phyloP scores from a whole-genome alignment of 2,113 vertebrate species.

The Strix aluco region DNA sequence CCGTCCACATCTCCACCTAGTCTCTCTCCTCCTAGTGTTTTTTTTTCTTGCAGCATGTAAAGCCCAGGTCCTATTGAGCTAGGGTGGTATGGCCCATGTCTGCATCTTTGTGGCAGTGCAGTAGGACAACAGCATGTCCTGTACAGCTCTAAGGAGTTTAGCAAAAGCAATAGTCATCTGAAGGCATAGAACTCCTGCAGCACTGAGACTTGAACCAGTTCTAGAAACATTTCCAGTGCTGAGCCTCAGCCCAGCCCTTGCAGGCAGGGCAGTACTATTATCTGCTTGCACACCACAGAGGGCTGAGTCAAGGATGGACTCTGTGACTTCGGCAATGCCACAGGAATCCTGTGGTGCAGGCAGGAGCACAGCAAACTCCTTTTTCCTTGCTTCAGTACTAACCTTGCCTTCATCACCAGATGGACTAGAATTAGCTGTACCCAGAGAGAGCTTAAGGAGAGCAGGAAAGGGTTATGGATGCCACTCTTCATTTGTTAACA shows the following conservation, averaged over 20 bases:
- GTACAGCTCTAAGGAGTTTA: neutral
- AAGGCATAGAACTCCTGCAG: neutral
- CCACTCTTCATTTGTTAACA: neutral
- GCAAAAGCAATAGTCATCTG: neutral
- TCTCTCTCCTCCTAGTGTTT: neutral
- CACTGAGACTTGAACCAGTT: neutral
- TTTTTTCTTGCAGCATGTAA: neutral
- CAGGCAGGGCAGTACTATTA: neutral
- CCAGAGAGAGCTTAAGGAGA: neutral
- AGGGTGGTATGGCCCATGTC: accelerated
- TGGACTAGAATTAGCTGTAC: neutral
- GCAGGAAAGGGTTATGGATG: neutral
- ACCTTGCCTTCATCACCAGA: neutral
- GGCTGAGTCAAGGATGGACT: neutral
- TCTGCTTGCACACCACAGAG: neutral
- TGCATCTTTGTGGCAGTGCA: neutral
- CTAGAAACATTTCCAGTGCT: neutral
- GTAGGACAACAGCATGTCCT: neutral
- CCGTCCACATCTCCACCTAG: neutral
- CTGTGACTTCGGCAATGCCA: neutral
- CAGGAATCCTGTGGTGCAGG: neutral
- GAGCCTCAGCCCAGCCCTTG: neutral
- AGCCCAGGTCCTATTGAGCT: neutral
- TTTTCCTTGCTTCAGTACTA: neutral
- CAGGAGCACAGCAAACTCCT: neutral